A percentile compares a stretch with the other conserved stretches of the same genome.
Conservation (phyloP, 2,113 vertebrate genomes). For the Otis tarda region DNA sequence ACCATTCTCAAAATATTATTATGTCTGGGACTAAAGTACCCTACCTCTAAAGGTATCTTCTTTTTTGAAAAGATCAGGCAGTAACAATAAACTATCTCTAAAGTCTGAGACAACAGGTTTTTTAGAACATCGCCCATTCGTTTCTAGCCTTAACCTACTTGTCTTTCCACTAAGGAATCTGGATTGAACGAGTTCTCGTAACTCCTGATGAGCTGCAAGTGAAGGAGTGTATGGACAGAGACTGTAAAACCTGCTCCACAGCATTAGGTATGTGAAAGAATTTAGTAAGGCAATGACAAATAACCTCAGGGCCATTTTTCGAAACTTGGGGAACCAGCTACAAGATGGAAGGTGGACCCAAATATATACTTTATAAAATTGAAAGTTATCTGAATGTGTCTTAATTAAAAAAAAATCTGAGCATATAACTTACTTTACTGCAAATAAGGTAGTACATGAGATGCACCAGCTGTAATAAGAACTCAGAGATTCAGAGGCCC, state of each 20-base stretch:
- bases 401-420: not conserved
- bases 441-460: not conserved
- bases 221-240: not conserved
- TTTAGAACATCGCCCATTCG: not conserved
- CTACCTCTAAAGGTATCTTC: not conserved
- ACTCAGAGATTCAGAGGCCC: not conserved
- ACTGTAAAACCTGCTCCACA: slow-evolving; percentile 42
- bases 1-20: not conserved
- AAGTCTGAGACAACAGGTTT: not conserved
- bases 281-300: slow-evolving; percentile 23
- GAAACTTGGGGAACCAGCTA: slow-evolving; percentile 6
- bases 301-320: slow-evolving; percentile 18
- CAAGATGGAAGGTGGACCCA: not conserved
- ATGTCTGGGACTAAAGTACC: not conserved
- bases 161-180: not conserved
- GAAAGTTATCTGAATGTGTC: not conserved
- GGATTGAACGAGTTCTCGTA: slow-evolving; percentile 23
- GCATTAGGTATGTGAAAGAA: not conserved
- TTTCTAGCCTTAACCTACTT: not conserved
- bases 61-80: not conserved
- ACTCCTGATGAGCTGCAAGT: not conserved
- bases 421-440: not conserved
- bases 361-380: not conserved
- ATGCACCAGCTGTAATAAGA: not conserved
- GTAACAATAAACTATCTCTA: not conserved